Base-by-base conservation (phyloP, 2,888 invertebrate genomes). In the Ptychoptera contaminata region DNA sequence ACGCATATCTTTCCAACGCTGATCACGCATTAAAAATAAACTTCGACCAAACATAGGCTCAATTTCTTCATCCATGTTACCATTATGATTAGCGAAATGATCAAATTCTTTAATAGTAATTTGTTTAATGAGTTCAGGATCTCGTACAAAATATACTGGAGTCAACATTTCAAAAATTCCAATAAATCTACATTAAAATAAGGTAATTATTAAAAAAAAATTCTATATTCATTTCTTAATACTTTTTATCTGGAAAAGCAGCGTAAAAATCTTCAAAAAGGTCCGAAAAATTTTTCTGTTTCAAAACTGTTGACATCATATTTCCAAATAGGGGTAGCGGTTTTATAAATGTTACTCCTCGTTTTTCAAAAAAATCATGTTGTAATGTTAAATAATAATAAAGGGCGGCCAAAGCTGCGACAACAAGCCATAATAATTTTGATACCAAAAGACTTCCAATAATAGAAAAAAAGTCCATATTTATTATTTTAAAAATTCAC, bases 71-170 rank as follows among this genome's bases (percentile, higher is more conserved):
- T 60, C 55, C 4, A 69, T 57, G 1, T 67, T 30, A 8, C 56
- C 44, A 1, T 65, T 61, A 51, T 71, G 71, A 53, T 74, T 70
- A 0, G 67, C 49, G 52, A 74, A 74, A 49, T 68, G 68, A 40
- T 74, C 73, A 32, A 75, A 75, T 47, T 75, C 71, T 51, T 73
- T 75, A 1, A 75, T 63, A 0, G 69, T 66, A 16, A 74, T 65
- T 37, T 56, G 63, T 48, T 72, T 74, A 2, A 73, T 60, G 10
- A 74, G 44, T 36, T 74, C 73, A 0, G 71, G 70, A 53, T 74
- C 74, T 1, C 69, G 60, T n/a, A 75, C 58, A 30, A 73, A 47
- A 7, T 69, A 46, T 0, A 67, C 46, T 0, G 70, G 70, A 0
- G 48, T 49, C 0, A 59, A 46, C 30, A 71, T 64, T 51, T 71